Evolutionary conservation across 2,113 vertebrate species (phyloP), one percentile per base, ranked within the genome.

Genomic region (Nematolebias whitei): DNA sequence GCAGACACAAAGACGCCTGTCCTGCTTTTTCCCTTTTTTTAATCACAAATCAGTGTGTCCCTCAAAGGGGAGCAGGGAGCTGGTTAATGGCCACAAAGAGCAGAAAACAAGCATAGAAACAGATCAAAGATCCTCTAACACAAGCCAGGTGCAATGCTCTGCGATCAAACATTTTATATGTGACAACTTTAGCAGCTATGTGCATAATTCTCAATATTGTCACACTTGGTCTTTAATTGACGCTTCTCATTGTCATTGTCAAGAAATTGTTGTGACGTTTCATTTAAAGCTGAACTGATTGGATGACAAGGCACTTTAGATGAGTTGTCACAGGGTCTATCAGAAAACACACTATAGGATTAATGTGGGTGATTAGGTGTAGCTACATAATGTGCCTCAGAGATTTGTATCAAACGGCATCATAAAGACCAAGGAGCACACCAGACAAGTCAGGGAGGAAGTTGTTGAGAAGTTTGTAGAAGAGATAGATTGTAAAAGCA

Each of bases 91-190:
- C 71, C 71, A 75, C 85, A 90, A 88, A 88, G 76, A 76, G 63
- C 40, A 22, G 64, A 55, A 76, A 80, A 84, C 76, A 76, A 85
- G 79, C 51, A 71, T 74, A 47, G 72, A 78, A 64, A 80, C 20
- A 82, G 82, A 93, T 91, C 87, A 92, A 92, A 91, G 89, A 45
- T 0, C 57, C 52, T 56, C 35, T 32, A 50, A 80, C 67, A 80
- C 67, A 53, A 76, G 76, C 86, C 91, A 91, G 91, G 81, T 90
- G 90, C 86, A 79, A 79, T 63, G 44, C 80, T 40, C 38, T 24
- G 56, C 71, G 71, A 76, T 71, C 57, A 77, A 69, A 74, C 45
- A 86, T 84, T 80, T 89, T 71, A 82, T 71, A 80, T 84, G 68
- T 76, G 70, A 56, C 13, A 39, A 64, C 62, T 65, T 45, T 18